A percentile compares a stretch with the other conserved stretches of the same genome.
Evolutionary conservation across 2,113 vertebrate species (phyloP).

Genomic region (Gracilinanus agilis): DNA sequence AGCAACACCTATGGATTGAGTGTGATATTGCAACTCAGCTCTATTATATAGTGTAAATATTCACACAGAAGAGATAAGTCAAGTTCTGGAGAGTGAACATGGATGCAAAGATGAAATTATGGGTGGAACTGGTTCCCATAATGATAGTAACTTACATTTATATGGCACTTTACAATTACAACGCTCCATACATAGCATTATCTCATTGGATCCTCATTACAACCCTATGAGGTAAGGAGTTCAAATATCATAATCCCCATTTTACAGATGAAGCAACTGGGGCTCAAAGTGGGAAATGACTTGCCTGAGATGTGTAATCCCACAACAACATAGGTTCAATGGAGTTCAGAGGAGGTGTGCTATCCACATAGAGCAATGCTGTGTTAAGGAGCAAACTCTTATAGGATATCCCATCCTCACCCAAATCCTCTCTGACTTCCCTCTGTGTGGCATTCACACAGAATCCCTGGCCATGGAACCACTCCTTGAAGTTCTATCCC

Average conservation of each 20-base stretch:
- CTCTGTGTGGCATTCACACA: background rate
- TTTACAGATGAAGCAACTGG: background rate
- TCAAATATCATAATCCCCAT: background rate
- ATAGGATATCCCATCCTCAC: background rate
- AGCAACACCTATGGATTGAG: background rate
- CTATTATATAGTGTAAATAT: background rate
- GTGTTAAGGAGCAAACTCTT: background rate
- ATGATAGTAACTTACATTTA: background rate
- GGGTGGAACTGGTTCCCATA: background rate
- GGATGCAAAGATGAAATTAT: background rate
- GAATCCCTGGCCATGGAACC: background rate
- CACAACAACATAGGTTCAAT: background rate
- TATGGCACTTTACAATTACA: background rate
- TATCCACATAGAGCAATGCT: background rate
- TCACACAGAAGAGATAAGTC: too few relatives aligned
- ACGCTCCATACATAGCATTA: background rate
- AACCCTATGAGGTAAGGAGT: background rate
- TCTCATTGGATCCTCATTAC: background rate
- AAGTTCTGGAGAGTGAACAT: accelerated
- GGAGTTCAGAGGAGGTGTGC: background rate
- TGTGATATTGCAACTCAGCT: background rate
- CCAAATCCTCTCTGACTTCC: background rate
- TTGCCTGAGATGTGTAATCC: background rate
- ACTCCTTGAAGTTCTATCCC: background rate
- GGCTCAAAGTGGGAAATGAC: background rate